Conservation (phyloP, 2,113 vertebrate species). For the Bujurquina vittata region DNA sequence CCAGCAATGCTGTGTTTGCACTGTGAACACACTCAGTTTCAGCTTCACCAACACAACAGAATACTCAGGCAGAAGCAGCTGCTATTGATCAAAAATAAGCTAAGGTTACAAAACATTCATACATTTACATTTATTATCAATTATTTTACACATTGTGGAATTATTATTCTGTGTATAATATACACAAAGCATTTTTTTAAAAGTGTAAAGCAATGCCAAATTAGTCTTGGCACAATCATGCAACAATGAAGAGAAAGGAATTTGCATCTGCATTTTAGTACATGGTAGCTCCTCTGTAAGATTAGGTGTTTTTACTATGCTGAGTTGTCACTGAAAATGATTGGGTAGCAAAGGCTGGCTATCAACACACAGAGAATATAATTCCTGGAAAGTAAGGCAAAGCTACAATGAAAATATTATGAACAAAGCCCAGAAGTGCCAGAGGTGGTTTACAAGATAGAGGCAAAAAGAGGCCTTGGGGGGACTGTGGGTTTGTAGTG, state of each 20-base stretch:
- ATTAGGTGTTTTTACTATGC: slow-evolving; percentile 21
- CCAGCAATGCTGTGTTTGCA: slow-evolving; percentile 75
- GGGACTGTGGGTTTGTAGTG: slow-evolving; percentile 69
- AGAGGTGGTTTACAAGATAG: slow-evolving; percentile 69
- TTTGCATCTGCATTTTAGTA: slow-evolving; percentile 16
- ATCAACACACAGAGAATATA: slow-evolving; percentile 41
- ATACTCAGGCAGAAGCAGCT: slow-evolving; percentile 14
- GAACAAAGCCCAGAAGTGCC: slow-evolving; percentile 70
- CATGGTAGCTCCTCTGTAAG: not conserved
- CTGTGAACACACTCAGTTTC: slow-evolving; percentile 69
- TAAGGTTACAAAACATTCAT: not conserved
- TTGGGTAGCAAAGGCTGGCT: slow-evolving; percentile 11
- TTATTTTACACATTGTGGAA: not conserved
- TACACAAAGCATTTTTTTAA: not conserved
- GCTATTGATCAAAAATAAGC: slow-evolving; percentile 18
- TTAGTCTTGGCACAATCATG: not conserved
- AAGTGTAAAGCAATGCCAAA: not conserved
- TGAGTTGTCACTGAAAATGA: slow-evolving; percentile 27
- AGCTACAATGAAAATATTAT: slow-evolving; percentile 67
- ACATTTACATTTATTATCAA: not conserved
- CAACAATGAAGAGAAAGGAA: not conserved
- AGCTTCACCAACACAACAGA: slow-evolving; percentile 74
- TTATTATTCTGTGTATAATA: not conserved
- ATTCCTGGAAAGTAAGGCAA: slow-evolving; percentile 64
- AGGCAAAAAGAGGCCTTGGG: slow-evolving; percentile 59